Percentiles rank a stretch among this genome's conserved stretches.
Evolutionary conservation across 1,140 invertebrate genomes (phyloP).

Genomic region (Orussus abietinus): DNA sequence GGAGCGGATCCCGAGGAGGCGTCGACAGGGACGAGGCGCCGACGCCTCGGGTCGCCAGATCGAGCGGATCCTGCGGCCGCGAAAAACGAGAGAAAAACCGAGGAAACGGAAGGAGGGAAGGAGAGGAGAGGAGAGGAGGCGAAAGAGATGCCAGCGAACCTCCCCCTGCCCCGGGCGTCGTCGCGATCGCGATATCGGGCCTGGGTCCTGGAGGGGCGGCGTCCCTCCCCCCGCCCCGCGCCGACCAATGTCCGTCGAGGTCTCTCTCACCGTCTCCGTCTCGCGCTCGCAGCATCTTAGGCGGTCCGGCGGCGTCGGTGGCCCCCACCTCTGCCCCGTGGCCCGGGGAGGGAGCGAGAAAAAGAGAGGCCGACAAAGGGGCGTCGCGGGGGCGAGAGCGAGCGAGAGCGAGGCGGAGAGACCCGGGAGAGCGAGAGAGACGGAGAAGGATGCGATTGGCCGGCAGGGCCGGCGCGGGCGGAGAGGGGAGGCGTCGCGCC

Average conservation of each 20-base stretch:
- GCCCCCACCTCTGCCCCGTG: slow-evolving; percentile 14
- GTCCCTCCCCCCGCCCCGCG: neutral
- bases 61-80: too few species aligned
- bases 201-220: too few species aligned
- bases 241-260: slow-evolving; percentile 2
- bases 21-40: too few species aligned
- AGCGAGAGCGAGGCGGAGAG: slow-evolving; percentile 17
- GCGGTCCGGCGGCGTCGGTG: slow-evolving; percentile 37
- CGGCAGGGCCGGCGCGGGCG: slow-evolving; percentile 7
- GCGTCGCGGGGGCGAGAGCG: slow-evolving; percentile 7
- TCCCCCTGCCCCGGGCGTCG: slow-evolving; percentile 11
- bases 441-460: slow-evolving; percentile 17
- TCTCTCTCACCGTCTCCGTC: slow-evolving; percentile 21
- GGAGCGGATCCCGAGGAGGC: too few species aligned
- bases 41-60: too few species aligned
- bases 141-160: slow-evolving; percentile 11
- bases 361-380: slow-evolving; percentile 6
- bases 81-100: slow-evolving; percentile 2
- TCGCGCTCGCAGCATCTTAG: slow-evolving; percentile 31
- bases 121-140: slow-evolving; percentile 9
- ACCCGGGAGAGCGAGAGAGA: slow-evolving; percentile 19
- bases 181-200: slow-evolving; percentile 9
- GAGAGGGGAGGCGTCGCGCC: slow-evolving; percentile 34
- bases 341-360: slow-evolving; percentile 10
- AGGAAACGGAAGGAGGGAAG: slow-evolving; percentile 3